Evolutionary conservation across 2,113 vertebrate species (phyloP).

Genomic region (Boulengeromyrus knoepffleri): DNA sequence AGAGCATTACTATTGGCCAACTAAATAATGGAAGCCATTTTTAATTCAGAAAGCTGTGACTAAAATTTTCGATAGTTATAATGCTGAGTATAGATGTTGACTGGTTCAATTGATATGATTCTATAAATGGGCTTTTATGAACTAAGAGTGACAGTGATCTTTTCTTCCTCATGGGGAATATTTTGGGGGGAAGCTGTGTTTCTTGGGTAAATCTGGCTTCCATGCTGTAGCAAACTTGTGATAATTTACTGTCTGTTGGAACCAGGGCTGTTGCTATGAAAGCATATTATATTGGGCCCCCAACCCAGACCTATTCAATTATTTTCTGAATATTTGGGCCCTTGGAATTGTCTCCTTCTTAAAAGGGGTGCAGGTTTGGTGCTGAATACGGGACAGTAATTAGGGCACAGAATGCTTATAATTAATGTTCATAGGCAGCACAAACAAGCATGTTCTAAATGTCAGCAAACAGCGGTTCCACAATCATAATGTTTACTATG

Average conservation of each 20-base stretch:
- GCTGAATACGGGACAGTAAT: conserved; percentile 29
- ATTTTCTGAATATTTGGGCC: not conserved
- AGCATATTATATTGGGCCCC: not conserved
- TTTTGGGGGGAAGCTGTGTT: not conserved
- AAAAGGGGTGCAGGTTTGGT: conserved; percentile 11
- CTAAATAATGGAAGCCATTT: not conserved
- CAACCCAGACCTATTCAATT: not conserved
- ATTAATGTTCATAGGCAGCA: conserved; percentile 2
- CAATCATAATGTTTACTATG: not conserved
- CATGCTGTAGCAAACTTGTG: not conserved
- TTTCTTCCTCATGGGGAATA: not conserved
- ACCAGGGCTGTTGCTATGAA: not conserved
- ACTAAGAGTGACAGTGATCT: not conserved
- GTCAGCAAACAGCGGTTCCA: not conserved
- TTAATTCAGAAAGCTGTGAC: not conserved
- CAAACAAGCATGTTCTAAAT: not conserved
- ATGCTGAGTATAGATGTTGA: not conserved
- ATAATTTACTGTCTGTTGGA: not conserved
- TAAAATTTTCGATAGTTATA: not conserved
- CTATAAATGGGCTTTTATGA: not conserved
- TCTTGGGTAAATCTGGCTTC: not conserved
- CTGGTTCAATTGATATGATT: not conserved
- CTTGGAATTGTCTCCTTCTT: not conserved
- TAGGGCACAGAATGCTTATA: conserved; percentile 27
- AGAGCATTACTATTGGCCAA: not conserved